phyloP scores from a whole-genome alignment of 2,797 vertebrate species.

The Pogoniulus pusillus region DNA sequence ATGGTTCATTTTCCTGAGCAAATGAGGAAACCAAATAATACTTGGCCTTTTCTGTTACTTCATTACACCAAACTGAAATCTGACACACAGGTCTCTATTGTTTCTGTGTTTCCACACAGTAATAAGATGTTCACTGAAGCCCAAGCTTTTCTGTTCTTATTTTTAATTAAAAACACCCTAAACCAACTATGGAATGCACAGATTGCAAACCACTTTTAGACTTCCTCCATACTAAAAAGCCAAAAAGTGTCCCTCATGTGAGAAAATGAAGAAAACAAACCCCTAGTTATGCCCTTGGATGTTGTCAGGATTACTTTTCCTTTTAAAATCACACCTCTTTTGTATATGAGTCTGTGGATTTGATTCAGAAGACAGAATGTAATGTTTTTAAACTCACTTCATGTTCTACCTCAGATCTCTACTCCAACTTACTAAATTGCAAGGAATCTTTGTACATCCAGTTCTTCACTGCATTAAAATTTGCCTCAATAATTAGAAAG shows the following conservation, averaged over 20 bases:
- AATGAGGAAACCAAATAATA: background rate
- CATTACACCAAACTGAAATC: background rate
- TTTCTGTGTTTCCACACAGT: background rate
- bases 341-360: background rate
- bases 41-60: background rate
- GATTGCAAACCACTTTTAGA: background rate
- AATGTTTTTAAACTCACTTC: background rate
- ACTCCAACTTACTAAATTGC: background rate
- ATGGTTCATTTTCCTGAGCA: background rate
- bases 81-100: background rate
- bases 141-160: background rate
- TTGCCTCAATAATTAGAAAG: background rate
- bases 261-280: background rate
- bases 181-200: background rate
- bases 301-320: background rate
- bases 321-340: background rate
- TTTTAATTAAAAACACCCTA: background rate
- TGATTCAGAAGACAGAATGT: background rate
- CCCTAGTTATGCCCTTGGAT: background rate
- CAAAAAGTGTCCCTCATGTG: background rate
- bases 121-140: background rate
- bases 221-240: background rate
- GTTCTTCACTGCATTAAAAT: background rate
- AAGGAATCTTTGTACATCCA: background rate
- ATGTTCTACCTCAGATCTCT: background rate